phyloP scores from a whole-genome alignment of 2,888 invertebrate genomes.

The Eudemis profundana region DNA sequence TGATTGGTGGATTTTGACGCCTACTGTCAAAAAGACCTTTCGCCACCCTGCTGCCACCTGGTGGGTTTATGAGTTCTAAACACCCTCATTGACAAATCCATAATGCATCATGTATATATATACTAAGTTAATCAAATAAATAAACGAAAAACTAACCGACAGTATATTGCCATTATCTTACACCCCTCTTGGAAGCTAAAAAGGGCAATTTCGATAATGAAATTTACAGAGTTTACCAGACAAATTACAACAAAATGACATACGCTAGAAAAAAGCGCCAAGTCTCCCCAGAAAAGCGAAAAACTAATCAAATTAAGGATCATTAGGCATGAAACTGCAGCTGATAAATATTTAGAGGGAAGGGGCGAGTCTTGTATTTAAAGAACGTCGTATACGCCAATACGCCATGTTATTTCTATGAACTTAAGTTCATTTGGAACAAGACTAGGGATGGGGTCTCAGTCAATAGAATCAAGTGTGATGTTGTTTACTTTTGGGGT shows the following conservation, averaged over 20 bases:
- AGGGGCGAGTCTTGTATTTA: background rate
- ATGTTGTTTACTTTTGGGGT: conserved; percentile 20
- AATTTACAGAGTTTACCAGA: background rate
- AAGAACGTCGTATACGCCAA: background rate
- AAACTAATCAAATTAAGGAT: conserved; percentile 63
- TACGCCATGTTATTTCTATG: background rate
- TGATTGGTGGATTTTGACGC: no score
- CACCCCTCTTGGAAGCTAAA: no score
- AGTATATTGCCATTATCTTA: no score
- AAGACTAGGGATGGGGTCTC: conserved; percentile 7
- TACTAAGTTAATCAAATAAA: no score
- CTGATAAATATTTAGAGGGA: conserved; percentile 63
- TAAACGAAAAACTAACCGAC: no score
- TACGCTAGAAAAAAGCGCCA: conserved; percentile 17
- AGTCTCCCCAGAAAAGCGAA: conserved; percentile 24
- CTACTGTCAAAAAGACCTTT: no score
- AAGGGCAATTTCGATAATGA: background rate
- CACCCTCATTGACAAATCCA: no score
- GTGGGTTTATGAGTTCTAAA: no score
- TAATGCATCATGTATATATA: no score
- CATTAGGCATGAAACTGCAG: conserved; percentile 56
- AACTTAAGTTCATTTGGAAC: background rate
- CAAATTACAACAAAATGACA: conserved; percentile 8
- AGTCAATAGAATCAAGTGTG: conserved; percentile 24
- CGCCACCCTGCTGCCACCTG: no score